phyloP scores from a whole-genome alignment of 2,888 invertebrate species.

The Eupithecia inturbata region DNA sequence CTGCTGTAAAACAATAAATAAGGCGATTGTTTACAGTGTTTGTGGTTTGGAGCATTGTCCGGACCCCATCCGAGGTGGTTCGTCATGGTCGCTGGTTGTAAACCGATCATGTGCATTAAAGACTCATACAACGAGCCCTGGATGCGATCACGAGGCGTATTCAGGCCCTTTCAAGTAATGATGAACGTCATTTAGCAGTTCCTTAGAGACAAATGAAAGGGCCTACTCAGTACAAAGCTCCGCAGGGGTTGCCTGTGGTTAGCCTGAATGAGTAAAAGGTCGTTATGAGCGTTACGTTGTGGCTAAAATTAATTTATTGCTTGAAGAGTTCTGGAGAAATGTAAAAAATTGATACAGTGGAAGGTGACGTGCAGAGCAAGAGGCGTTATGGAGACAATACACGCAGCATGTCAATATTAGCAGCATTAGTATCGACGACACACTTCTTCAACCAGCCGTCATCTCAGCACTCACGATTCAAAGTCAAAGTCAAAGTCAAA shows the following conservation, averaged over 20 bases:
- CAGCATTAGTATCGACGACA: not conserved
- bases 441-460: not conserved
- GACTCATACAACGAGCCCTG: constrained; percentile 60
- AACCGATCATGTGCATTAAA: constrained; percentile 69
- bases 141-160: constrained; percentile 62
- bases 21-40: constrained; percentile 74
- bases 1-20: constrained; percentile 82
- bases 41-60: constrained; percentile 60
- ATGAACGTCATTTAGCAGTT: constrained; percentile 54
- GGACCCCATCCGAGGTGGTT: constrained; percentile 72
- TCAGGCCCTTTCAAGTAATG: constrained; percentile 52
- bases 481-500: too few species aligned
- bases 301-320: constrained; percentile 51
- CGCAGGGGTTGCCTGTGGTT: constrained; percentile 60
- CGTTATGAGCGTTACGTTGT: constrained; percentile 59
- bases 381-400: not conserved
- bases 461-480: not conserved
- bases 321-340: constrained; percentile 42
- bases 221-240: constrained; percentile 48
- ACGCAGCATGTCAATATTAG: not conserved
- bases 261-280: constrained; percentile 54
- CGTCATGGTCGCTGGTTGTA: constrained; percentile 61
- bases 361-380: not conserved
- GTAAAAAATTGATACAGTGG: constrained; percentile 17
- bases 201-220: constrained; percentile 61